Evolutionary conservation across 2,888 invertebrate genomes (phyloP), one percentile per base, ranked within the genome.

Genomic region (Lepetodrilus schrolli): DNA sequence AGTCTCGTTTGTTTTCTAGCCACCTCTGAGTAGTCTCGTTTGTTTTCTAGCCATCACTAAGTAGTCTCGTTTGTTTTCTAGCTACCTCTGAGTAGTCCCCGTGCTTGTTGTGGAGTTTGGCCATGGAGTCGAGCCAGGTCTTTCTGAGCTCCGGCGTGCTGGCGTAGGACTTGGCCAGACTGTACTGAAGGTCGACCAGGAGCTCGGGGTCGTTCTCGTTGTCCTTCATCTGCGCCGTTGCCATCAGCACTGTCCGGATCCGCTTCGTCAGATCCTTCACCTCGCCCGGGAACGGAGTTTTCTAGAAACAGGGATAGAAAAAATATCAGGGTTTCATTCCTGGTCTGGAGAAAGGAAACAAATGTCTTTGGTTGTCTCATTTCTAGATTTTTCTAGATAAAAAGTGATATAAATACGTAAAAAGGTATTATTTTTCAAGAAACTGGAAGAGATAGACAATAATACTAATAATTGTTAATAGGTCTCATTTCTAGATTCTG

Each of bases 91-190:
- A 96, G 86, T 94, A 94, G 91, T 97, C 95, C 37, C 93, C 94
- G 87, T 95, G 94, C 76, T 94, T 92, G 5, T 94, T 93, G 88
- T 97, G 96, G 90, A 96, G 85, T 94, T 93, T 13, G 4, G 97
- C 96, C 93, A 98, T 95, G 0, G 96, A 96, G 82, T 97, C 95
- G n/a, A 98, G 93, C 97, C 97, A 97, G 0, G 97, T 98, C 90
- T 96, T 96, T 0, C 98, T 92, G 75, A 98, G 92, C 84, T 98
- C 96, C 0, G 98, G 98, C 0, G 97, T 98, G 47, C 96, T 96
- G 51, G 97, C 96, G 78, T 91, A 91, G 0, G 96, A 96, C 90
- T 96, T 96, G 2, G 97, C 97, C 79, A 98, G 91, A 75, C 96
- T 95, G 89, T 96, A 95, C 90, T 97, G 97, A 75, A 98, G 91